A percentile compares a stretch with the other conserved stretches of the same genome.
Evolutionary conservation across 2,888 invertebrate species (phyloP).

Genomic region (Dasypogon diadema): DNA sequence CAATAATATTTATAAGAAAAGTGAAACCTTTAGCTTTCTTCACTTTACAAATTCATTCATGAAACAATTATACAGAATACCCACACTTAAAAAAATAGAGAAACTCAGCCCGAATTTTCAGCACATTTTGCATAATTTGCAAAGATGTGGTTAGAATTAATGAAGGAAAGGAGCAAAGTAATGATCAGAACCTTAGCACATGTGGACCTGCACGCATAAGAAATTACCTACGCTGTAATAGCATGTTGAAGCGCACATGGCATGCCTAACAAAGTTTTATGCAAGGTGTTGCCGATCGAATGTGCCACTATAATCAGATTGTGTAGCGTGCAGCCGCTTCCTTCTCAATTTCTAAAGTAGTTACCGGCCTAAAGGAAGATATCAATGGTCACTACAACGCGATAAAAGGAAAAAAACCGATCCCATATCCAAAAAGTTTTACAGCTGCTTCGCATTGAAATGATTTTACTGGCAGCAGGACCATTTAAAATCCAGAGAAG

Average conservation of each 20-base stretch:
- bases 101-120: too few species aligned
- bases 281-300: conserved; percentile 35
- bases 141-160: too few species aligned
- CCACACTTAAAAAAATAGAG: too few species aligned
- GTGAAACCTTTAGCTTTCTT: too few species aligned
- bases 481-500: conserved; percentile 30
- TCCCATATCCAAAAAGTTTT: not conserved
- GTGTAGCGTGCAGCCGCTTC: conserved; percentile 37
- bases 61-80: too few species aligned
- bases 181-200: too few species aligned
- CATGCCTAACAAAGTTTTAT: conserved; percentile 20
- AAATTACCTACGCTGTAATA: conserved; percentile 11
- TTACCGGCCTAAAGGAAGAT: conserved; percentile 30
- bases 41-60: too few species aligned
- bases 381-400: conserved; percentile 21
- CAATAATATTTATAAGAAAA: too few species aligned
- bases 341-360: conserved; percentile 40
- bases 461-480: conserved; percentile 44
- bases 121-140: too few species aligned
- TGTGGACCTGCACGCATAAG: too few species aligned
- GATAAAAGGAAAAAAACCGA: conserved; percentile 38
- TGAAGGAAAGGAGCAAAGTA: too few species aligned
- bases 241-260: conserved; percentile 36
- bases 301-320: conserved; percentile 42
- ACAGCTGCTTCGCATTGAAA: conserved; percentile 31